A percentile compares a stretch with the other conserved stretches of the same genome.
Conservation (phyloP, 1,140 invertebrate genomes). For the Drosophila ananassae region DNA sequence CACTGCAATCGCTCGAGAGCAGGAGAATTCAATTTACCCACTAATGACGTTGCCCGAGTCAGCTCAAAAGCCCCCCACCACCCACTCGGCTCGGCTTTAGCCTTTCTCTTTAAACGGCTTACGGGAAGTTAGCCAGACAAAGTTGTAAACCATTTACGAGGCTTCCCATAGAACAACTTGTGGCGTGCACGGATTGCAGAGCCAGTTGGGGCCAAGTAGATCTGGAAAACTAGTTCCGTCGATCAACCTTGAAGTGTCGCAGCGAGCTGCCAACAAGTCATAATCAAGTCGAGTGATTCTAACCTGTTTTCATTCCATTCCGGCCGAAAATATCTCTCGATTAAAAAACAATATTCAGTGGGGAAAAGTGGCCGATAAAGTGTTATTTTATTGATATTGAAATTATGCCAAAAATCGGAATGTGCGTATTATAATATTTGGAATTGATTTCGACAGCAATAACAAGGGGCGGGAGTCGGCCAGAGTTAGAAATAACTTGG, state of each 20-base stretch:
- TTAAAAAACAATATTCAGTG: slow-evolving; percentile 27
- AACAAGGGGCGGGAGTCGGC: slow-evolving; percentile 4
- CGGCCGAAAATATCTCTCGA: slow-evolving; percentile 7
- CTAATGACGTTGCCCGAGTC: slow-evolving; percentile 46
- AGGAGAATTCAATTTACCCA: slow-evolving; percentile 71
- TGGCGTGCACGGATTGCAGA: slow-evolving; percentile 65
- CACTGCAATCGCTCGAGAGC: slow-evolving; percentile 56
- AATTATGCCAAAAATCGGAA: slow-evolving; percentile 21
- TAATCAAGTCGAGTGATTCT: slow-evolving; percentile 15
- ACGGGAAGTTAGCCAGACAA: slow-evolving; percentile 65
- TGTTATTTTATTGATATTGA: slow-evolving; percentile 18
- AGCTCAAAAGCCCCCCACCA: not conserved
- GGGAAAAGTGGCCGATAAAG: not conserved
- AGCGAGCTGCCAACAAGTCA: not conserved
- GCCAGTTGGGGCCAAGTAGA: slow-evolving; percentile 9
- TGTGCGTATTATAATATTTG: slow-evolving; percentile 1
- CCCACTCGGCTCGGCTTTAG: slow-evolving; percentile 6
- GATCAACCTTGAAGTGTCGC: slow-evolving; percentile 23
- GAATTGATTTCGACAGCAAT: slow-evolving; percentile 12
- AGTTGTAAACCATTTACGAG: slow-evolving; percentile 70
- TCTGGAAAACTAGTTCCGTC: slow-evolving; percentile 26
- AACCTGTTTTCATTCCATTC: slow-evolving; percentile 1
- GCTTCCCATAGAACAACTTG: slow-evolving; percentile 52
- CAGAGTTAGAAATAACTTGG: slow-evolving; percentile 12
- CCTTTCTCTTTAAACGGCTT: slow-evolving; percentile 66